Conservation (phyloP, 2,888 invertebrate genomes). For the Biston betularia region DNA sequence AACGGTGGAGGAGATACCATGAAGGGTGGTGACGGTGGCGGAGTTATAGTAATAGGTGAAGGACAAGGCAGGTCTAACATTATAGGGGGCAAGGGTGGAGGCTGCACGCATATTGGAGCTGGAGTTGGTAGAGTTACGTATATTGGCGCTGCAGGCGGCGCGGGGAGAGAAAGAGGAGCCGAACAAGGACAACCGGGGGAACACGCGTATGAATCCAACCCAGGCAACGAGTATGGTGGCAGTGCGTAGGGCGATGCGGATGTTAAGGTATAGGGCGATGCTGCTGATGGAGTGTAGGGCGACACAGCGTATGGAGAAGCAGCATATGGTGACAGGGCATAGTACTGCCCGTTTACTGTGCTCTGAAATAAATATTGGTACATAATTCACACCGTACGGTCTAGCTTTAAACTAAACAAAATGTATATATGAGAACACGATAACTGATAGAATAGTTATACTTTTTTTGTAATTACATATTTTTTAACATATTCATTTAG, state of each 20-base stretch:
- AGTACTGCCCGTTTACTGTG: conserved; percentile 67
- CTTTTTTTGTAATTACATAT: too few relatives aligned
- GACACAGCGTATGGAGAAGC: conserved; percentile 32
- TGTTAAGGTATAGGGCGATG: conserved; percentile 15
- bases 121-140: conserved; percentile 70
- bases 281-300: conserved; percentile 17
- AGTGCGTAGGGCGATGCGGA: conserved; percentile 10
- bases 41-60: conserved; percentile 65
- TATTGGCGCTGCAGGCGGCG: conserved; percentile 61
- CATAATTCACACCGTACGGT: too few relatives aligned
- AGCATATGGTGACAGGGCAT: conserved; percentile 53
- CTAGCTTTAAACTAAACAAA: too few relatives aligned
- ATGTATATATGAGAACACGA: too few relatives aligned
- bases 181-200: conserved; percentile 48
- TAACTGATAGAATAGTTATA: too few relatives aligned
- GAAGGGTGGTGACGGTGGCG: conserved; percentile 63
- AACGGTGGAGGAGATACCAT: conserved; percentile 61
- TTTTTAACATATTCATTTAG: too few relatives aligned
- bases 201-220: conserved; percentile 17
- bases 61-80: conserved; percentile 64
- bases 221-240: conserved; percentile 19
- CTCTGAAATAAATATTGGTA: conserved; percentile 54
- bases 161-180: conserved; percentile 53
- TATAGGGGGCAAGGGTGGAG: conserved; percentile 64
- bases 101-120: conserved; percentile 60